Conservation (phyloP, 2,888 invertebrate genomes). For the Meta bourneti region DNA sequence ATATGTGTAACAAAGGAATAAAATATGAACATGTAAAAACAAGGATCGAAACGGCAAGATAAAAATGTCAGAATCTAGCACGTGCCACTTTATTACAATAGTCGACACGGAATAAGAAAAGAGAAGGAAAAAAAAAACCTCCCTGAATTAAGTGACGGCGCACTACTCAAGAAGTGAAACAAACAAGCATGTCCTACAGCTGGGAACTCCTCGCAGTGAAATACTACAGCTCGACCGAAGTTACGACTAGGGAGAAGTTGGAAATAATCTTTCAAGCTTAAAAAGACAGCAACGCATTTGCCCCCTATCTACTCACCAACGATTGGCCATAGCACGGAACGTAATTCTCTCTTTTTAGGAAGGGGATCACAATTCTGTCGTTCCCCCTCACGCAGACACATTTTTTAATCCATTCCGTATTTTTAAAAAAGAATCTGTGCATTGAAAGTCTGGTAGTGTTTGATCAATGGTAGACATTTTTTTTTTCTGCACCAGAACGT, state of each 20-base stretch:
- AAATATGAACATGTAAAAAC: neutral
- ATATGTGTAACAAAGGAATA: neutral
- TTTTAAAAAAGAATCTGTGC: too few relatives aligned
- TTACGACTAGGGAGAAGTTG: conserved; percentile 44
- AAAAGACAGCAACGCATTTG: neutral
- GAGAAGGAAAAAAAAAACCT: neutral
- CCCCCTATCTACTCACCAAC: neutral
- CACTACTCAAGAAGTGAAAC: conserved; percentile 36
- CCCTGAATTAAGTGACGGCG: conserved; percentile 16
- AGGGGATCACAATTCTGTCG: neutral
- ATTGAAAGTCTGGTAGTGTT: too few relatives aligned
- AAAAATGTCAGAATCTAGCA: conserved; percentile 52
- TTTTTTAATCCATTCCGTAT: neutral
- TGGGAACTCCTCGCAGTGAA: conserved; percentile 29
- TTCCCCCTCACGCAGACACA: neutral
- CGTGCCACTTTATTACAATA: conserved; percentile 51
- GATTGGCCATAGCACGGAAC: neutral
- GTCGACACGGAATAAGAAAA: neutral
- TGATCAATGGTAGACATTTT: neutral
- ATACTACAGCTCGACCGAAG: conserved; percentile 33
- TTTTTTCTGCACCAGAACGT: neutral
- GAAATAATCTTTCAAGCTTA: conserved; percentile 6
- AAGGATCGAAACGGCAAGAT: neutral
- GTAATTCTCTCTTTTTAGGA: neutral
- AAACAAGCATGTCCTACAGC: conserved; percentile 34